Evolutionary conservation across 2,797 vertebrate species (phyloP).

Genomic region (Sebastes hubbsi): DNA sequence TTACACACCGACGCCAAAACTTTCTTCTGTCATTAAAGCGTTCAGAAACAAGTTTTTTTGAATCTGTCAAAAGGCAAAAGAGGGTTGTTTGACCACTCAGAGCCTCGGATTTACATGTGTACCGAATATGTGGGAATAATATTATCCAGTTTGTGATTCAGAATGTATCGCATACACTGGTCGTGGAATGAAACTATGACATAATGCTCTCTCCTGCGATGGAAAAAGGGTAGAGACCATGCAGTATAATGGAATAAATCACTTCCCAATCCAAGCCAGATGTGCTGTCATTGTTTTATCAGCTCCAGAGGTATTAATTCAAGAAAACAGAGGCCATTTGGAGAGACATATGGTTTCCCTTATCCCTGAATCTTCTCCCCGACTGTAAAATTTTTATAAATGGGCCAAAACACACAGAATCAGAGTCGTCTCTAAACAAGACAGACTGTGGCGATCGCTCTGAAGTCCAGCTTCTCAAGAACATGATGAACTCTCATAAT

Average conservation of each 20-base stretch:
- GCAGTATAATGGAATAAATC: conserved; percentile 33
- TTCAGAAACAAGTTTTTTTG: no score
- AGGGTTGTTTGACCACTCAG: no score
- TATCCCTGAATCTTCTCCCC: conserved; percentile 13
- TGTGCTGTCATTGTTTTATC: conserved; percentile 50
- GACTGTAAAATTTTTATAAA: conserved; percentile 17
- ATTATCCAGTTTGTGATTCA: not conserved
- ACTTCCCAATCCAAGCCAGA: conserved; percentile 49
- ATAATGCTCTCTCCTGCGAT: not conserved
- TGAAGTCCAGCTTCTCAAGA: conserved; percentile 47
- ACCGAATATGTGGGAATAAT: not conserved
- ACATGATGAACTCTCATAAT: conserved; percentile 21
- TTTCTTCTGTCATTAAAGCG: fast-evolving
- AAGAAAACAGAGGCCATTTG: conserved; percentile 31
- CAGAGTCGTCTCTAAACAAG: conserved; percentile 45
- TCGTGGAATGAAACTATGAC: not conserved
- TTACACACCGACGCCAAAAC: no score
- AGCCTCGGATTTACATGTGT: not conserved
- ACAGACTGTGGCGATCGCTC: conserved; percentile 9
- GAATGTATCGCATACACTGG: not conserved
- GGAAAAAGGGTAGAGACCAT: conserved; percentile 2
- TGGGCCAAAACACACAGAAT: conserved; percentile 55
- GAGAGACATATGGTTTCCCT: conserved; percentile 39
- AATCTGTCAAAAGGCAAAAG: no score
- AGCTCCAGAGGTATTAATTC: conserved; percentile 43